Evolutionary conservation across 2,113 vertebrate genomes (phyloP), one percentile per base, ranked within the genome.

Genomic region (Cottus gobio): DNA sequence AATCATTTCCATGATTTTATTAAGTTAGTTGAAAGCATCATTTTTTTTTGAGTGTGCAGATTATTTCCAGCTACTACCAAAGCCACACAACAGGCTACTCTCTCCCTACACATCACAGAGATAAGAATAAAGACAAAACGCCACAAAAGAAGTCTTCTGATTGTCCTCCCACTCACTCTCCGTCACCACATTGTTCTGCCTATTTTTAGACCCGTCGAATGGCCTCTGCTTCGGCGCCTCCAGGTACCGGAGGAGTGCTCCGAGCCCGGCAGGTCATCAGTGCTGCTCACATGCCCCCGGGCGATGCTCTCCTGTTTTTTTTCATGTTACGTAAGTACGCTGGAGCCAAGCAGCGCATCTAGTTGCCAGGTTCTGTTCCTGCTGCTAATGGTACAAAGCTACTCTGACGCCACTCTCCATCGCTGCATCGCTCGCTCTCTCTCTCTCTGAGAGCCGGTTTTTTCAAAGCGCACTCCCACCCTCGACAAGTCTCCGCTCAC

Each of bases 141-240:
- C 18, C 16, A 16, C 42, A 52, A 57, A 54, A 63, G 62, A 79
- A 9, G 18, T 77, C 26, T 64, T 62, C 36, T 48, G 6, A 78
- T 62, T 79, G 81, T 75, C 9, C 60, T 81, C 75, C 65, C 48
- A 30, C 56, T 57, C 68, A 28, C 68, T 42, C 68, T 36, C 54
- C 65, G 60, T 81, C 63, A 62, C 65, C 46, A 31, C 84, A 68
- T 76, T 85, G 80, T 85, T 79, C 63, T 30, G 57, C 30, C 72
- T 87, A 89, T 89, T 89, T 91, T 84, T 85, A 88, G 85, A 85
- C 13, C 31, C 65, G 79, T 81, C 82, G 77, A 77, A 83, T 75
- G 48, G 65, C 71, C 82, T 82, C 52, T 46, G 79, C 81, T 79
- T 60, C 66, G 65, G 65, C 69, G 75, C 81, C 82, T 74, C 44